phyloP scores from a whole-genome alignment of 2,113 vertebrate species.

The Oreochromis niloticus region DNA sequence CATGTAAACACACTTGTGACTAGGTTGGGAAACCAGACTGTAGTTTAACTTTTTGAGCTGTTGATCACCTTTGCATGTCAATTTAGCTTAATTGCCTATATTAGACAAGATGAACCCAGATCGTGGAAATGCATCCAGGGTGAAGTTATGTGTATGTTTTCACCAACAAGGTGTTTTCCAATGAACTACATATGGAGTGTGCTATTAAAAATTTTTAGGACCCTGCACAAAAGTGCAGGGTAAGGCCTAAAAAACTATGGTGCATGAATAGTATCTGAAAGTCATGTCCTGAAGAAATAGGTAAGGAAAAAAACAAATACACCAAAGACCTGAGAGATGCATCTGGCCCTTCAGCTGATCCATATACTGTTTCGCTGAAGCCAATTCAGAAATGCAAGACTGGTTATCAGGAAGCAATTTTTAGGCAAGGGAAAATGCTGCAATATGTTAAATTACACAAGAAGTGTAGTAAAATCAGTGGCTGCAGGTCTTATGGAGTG shows the following conservation, averaged over 20 bases:
- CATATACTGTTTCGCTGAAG: neutral
- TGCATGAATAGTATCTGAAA: neutral
- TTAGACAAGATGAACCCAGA: neutral
- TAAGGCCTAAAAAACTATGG: too few relatives aligned
- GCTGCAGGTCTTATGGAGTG: neutral
- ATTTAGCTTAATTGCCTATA: neutral
- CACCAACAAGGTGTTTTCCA: neutral
- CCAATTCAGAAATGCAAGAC: neutral
- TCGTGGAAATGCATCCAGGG: rapidly evolving
- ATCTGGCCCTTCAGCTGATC: neutral
- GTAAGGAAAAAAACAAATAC: neutral
- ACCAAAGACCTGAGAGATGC: neutral
- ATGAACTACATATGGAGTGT: neutral
- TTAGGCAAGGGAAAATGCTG: neutral
- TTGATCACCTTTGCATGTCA: neutral
- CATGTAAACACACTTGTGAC: neutral
- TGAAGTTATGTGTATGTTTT: neutral
- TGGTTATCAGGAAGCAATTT: neutral
- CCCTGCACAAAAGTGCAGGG: neutral
- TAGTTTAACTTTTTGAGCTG: neutral
- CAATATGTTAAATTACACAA: neutral
- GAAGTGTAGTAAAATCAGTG: neutral
- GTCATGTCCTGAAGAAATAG: neutral
- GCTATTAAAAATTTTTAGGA: neutral
- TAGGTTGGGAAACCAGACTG: neutral